Base-by-base conservation (phyloP, 2,888 invertebrate genomes). In the Rotaria macrura region DNA sequence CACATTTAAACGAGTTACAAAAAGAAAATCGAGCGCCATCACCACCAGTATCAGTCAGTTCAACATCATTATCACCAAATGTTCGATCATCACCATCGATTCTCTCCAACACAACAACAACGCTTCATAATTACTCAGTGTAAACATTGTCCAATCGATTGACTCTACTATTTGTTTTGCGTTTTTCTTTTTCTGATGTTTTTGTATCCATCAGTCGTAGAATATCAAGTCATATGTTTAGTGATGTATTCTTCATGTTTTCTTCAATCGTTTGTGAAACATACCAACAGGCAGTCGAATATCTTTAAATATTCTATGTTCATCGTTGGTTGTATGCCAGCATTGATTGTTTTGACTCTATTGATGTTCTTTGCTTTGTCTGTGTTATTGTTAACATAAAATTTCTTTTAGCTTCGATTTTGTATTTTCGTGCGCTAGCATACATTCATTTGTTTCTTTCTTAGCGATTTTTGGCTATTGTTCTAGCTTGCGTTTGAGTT, bases 11-110 rank as follows among this genome's bases (percentile, higher is more conserved):
- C 9, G 65, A 65, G 38, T 65, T 65, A 65, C 65, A 79, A 25
- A 43, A 79, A 43, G 79, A 79, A 79, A 79, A 79, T 43, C 79
- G 43, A 79, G 40, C 79, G 17, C 79, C 79, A 43, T 74, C 65
- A 29, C 65, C 65, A 65, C 65, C 65, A 65, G 9, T 65, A 40
- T 74, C 40, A 25, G 40, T 4, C 14, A 43, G 25, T 40, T n/a
- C 25, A 43, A 10, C 79, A 9, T n/a, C 79, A 38, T n/a, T 20
- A 25, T 25, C 34, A 14, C 43, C 25, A 40, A 7, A 25, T n/a
- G 23, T 12, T 79, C 43, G 25, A 9, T 43, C 79, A 9, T 79
- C 43, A 12, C 43, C 79, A 43, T 43, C 43, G 0, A 43, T 40
- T 79, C 40, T 40, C n/a, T 43, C 40, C 3, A 79, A 43, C 17